A percentile compares a stretch with the other conserved stretches of the same genome.
Conservation (phyloP, 2,113 vertebrate species). For the Zosterops lateralis region DNA sequence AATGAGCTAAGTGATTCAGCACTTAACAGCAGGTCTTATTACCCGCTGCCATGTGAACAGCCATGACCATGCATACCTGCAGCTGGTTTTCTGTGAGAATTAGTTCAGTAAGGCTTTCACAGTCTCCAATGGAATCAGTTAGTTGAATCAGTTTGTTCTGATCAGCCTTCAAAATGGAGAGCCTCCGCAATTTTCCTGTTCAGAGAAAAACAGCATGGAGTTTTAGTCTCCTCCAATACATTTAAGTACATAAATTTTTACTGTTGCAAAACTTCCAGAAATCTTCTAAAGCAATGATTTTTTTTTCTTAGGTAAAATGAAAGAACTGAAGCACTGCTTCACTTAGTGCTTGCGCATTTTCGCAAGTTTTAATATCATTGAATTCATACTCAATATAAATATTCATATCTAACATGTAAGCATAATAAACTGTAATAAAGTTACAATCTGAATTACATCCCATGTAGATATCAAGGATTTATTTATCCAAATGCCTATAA, state of each 20-base stretch:
- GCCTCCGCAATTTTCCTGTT: conserved; percentile 86
- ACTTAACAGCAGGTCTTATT: not conserved
- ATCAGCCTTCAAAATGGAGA: conserved; percentile 95
- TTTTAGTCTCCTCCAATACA: not conserved
- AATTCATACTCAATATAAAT: not conserved
- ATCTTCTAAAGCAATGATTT: not conserved
- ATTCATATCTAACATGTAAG: not conserved
- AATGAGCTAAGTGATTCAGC: not conserved
- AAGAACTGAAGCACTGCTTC: not conserved
- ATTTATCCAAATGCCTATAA: not conserved
- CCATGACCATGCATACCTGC: conserved; percentile 75
- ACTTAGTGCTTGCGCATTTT: not conserved
- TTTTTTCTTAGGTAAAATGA: not conserved
- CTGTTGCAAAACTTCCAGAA: not conserved
- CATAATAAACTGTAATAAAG: not conserved
- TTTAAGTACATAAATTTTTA: not conserved
- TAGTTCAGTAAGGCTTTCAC: conserved; percentile 93
- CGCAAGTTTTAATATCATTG: not conserved
- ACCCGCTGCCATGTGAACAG: not conserved
- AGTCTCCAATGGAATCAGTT: conserved; percentile 91
- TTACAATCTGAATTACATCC: not conserved
- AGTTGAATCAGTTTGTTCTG: conserved; percentile 90
- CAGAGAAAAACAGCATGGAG: not conserved
- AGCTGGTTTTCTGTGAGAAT: conserved; percentile 95
- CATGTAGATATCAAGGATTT: not conserved